Evolutionary conservation across 2,888 invertebrate species (phyloP), one percentile per base, ranked within the genome.

Genomic region (Philereme vetulata): DNA sequence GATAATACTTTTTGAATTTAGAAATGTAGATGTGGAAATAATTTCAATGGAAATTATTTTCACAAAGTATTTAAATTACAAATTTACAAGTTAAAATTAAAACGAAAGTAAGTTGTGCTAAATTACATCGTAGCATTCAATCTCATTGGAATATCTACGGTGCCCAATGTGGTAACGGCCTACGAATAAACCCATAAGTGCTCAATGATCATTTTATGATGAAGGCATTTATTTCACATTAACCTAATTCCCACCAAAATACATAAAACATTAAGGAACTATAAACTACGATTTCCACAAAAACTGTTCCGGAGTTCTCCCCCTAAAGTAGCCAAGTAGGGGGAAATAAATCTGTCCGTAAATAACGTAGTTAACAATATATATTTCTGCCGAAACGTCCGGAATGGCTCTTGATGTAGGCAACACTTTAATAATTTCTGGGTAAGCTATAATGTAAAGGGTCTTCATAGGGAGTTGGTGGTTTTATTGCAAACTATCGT

Each of bases 291-390:
- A 67, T 70, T 68, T 68, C 65, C 65, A 64, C 64, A 67, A 66
- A 67, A 68, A 66, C 63, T 66, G 56, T 55, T 62, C 54, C 60
- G 56, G 57, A 47, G 56, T 52, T 53, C 53, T 52, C 81, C 77
- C 84, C 83, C 82, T 66, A 59, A 77, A 80, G 81, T 82, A 56
- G 58, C 54, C 34, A 58, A 58, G 54, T 44, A 54, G 66, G 70
- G 76, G 76, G 74, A 80, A 81, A 85, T 86, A 84, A 85, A 87
- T 85, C 83, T 76, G 68, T 70, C 75, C 72, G 76, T 84, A 85
- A 85, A 86, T 86, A 86, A 84, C 78, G 72, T 78, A 78, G 84
- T 86, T 87, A 86, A 79, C 81, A 78, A 82, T 83, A 81, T 82
- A 82, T 85, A 79, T 69, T 62, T 79, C 76, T 75, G 71, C 76